These are phyloP conservation scores for Mohoua ochrocephala DNA, from an alignment of 2,113 vertebrate genomes.

Conservation along the genomic window DNA sequence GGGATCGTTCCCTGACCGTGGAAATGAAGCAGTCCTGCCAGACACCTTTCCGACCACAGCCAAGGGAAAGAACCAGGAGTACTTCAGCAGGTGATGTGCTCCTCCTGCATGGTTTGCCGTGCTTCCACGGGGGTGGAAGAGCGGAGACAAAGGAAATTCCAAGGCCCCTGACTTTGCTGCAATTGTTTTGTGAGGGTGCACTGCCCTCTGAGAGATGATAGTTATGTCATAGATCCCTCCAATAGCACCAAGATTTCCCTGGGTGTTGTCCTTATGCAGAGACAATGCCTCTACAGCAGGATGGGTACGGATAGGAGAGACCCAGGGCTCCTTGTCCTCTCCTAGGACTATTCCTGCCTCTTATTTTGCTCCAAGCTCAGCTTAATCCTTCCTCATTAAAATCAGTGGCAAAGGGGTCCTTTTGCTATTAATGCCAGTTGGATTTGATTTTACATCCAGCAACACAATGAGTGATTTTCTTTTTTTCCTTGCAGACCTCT, in stretches of 20 bases:
- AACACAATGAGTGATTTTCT: neutral
- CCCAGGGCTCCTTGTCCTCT: neutral
- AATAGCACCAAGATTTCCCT: fast-evolving
- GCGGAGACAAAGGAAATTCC: neutral
- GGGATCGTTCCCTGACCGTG: fast-evolving
- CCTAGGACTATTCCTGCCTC: neutral
- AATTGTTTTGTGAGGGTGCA: neutral
- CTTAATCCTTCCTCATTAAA: neutral
- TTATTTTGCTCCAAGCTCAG: neutral
- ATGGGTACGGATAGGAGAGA: neutral
- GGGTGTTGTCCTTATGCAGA: neutral
- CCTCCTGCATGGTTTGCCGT: fast-evolving
- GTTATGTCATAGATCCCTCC: neutral
- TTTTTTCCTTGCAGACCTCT: neutral
- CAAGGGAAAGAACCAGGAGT: neutral
- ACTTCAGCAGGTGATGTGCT: neutral
- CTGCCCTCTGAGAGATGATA: fast-evolving
- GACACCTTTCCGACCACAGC: too few species aligned
- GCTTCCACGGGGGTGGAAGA: neutral
- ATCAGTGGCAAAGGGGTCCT: neutral
- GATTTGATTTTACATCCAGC: neutral
- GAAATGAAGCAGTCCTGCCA: neutral
- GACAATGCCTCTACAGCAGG: neutral
- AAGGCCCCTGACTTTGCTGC: neutral
- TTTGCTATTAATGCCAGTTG: neutral